Base-by-base conservation (phyloP, 2,888 invertebrate genomes). In the Drosophila prolongata region DNA sequence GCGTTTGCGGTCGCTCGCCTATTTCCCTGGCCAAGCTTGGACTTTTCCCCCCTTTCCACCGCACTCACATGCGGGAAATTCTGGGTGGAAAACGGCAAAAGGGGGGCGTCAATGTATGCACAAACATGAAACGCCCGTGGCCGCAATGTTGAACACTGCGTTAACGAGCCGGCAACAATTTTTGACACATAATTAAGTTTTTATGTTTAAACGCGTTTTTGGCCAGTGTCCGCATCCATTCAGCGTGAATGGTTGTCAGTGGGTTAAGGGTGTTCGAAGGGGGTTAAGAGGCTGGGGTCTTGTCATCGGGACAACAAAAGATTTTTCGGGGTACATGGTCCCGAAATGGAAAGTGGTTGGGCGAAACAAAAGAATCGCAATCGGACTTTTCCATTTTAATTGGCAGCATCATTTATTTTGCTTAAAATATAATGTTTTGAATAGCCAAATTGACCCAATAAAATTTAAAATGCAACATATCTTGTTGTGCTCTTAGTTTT, bases 161-260 rank as follows among this genome's bases (percentile, higher is more conserved):
- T 77, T 75, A 74, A 77, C 77, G 61, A 69, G 71, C 54, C 73
- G 75, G 47, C 67, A 74, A 78, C 74, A 75, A 74, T 74, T 78
- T 79, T 79, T 75, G 72, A 80, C 76, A 80, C 79, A 80, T 79
- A 83, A 85, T 85, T 87, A 87, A 85, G 75, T 75, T 79, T 79
- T 76, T 69, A 77, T 82, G 79, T 84, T 82, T 68, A 74, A 73
- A 64, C 67, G 57, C 52, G 71, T 66, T 75, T 75, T 27, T 37
- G 43, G 43, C 42, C 59, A 53, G 68, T 49, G 43, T 68, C 68
- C 68, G 47, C 46, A 47, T 37, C 38, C 54, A 50, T 50, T 43
- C 43, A 54, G 55, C 67, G 34, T n/a, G 16, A 64, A 57, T 37
- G 34, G 16, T 6, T 27, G 38, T 42, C 30, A 11, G 55, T 38